A percentile compares a stretch with the other conserved stretches of the same genome.
phyloP scores from a whole-genome alignment of 2,113 vertebrate species.

The Vidua macroura region DNA sequence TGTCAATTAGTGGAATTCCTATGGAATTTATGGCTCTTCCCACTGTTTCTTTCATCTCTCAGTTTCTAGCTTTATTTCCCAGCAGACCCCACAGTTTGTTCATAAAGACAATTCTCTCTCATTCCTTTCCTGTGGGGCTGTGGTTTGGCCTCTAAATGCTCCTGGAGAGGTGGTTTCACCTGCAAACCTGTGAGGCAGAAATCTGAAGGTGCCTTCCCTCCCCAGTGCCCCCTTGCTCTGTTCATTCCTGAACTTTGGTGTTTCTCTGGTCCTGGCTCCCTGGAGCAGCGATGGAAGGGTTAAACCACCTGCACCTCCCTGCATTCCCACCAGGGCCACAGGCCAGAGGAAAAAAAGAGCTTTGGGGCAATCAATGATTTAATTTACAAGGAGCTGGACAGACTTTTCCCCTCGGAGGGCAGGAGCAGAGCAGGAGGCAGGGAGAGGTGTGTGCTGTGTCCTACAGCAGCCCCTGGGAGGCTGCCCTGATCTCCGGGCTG shows the following conservation, averaged over 20 bases:
- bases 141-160: neutral
- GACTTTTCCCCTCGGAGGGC: neutral
- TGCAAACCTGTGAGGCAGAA: neutral
- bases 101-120: neutral
- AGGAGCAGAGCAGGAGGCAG: neutral
- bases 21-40: neutral
- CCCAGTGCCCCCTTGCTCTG: neutral
- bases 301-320: neutral
- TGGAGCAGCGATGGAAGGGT: accelerated
- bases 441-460: neutral
- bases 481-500: neutral
- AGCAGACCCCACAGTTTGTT: neutral
- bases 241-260: neutral
- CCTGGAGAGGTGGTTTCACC: neutral
- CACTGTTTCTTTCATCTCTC: neutral
- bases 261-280: neutral
- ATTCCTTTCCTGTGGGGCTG: neutral
- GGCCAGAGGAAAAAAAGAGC: neutral
- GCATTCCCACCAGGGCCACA: too few relatives aligned
- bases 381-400: neutral
- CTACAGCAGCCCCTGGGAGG: accelerated
- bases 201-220: neutral
- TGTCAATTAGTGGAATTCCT: neutral
- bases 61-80: too few relatives aligned
- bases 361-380: neutral